Conservation (phyloP, 2,113 vertebrate species). For the Labrus mixtus region DNA sequence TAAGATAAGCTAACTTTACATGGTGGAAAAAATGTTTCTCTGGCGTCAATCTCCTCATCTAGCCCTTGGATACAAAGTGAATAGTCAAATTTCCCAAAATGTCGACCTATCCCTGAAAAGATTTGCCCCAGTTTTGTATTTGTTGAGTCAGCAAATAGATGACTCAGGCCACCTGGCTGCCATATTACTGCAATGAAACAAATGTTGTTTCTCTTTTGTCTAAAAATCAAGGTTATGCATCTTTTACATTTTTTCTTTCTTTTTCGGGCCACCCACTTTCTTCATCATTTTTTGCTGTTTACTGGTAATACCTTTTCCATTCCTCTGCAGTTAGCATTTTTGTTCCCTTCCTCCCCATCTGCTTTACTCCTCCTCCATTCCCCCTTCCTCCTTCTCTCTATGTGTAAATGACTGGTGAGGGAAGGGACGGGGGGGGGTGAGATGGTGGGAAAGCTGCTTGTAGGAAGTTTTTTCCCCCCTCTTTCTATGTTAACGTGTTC, state of each 20-base stretch:
- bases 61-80: not conserved
- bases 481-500: constrained; percentile 76
- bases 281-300: constrained; percentile 24
- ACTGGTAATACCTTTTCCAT: constrained; percentile 54
- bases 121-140: not conserved
- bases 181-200: not conserved
- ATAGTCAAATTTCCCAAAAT: not conserved
- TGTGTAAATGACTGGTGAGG: constrained; percentile 58
- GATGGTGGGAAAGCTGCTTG: constrained; percentile 73
- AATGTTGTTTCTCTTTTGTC: not conserved
- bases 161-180: constrained; percentile 7
- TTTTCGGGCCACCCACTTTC: constrained; percentile 12
- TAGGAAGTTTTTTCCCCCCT: constrained; percentile 63
- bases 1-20: no score
- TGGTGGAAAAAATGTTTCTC: not conserved
- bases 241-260: constrained; percentile 4
- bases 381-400: constrained; percentile 32
- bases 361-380: constrained; percentile 36
- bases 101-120: not conserved
- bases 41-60: not conserved
- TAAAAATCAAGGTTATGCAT: constrained; percentile 12
- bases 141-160: not conserved
- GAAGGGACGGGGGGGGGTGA: constrained; percentile 5
- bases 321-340: constrained; percentile 55
- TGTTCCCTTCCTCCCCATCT: constrained; percentile 47